Conservation (phyloP, 2,888 invertebrate species). For the Craniophora ligustri region DNA sequence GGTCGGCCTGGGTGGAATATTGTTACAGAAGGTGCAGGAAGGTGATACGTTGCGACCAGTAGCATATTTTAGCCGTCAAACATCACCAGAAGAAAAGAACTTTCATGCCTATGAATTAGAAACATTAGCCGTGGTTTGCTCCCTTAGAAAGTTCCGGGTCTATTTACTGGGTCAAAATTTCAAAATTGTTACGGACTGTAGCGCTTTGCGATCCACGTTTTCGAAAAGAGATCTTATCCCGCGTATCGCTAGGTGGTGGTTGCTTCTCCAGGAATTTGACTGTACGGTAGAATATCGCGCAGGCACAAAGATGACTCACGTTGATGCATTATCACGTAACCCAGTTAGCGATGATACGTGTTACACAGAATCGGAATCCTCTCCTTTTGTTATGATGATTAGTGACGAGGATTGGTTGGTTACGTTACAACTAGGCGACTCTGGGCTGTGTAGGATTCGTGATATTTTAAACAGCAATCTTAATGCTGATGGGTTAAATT, state of each 20-base stretch:
- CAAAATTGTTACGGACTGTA: slow-evolving; percentile 26
- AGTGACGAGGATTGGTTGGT: too few relatives aligned
- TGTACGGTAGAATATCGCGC: not conserved
- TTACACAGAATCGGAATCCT: not conserved
- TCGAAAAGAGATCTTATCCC: slow-evolving; percentile 2
- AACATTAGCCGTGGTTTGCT: slow-evolving; percentile 32
- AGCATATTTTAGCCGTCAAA: slow-evolving; percentile 44
- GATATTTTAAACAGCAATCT: not conserved
- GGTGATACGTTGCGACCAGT: slow-evolving; percentile 14
- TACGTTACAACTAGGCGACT: not conserved
- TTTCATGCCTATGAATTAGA: slow-evolving; percentile 51
- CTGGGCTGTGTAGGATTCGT: not conserved
- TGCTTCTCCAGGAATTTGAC: not conserved
- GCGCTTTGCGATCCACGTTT: slow-evolving; percentile 8
- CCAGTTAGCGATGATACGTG: not conserved
- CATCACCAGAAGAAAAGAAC: slow-evolving; percentile 41
- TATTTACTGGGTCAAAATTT: slow-evolving; percentile 15
- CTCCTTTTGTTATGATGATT: not conserved
- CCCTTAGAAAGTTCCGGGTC: slow-evolving; percentile 7
- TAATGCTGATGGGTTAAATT: not conserved
- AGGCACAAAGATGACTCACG: not conserved
- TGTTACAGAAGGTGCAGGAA: not conserved
- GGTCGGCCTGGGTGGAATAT: not conserved
- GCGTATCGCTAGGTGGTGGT: slow-evolving; percentile 2
- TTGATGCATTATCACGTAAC: not conserved